A percentile compares a stretch with the other conserved stretches of the same genome.
phyloP scores from a whole-genome alignment of 1,140 invertebrate genomes.

The Goniozus legneri region DNA sequence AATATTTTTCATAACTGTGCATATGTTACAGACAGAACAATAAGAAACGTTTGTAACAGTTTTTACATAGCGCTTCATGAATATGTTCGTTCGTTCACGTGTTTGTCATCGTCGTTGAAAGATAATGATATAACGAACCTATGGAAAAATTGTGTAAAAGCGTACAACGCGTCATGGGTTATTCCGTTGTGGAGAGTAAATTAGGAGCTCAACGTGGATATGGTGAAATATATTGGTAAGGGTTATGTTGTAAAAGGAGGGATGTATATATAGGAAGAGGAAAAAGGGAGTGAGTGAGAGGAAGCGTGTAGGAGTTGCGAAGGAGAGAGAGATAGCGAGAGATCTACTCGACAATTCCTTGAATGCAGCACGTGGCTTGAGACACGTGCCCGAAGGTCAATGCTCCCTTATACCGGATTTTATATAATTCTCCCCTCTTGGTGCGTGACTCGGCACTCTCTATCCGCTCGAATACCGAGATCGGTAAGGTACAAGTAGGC shows the following conservation, averaged over 20 bases:
- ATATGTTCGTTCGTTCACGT: not conserved
- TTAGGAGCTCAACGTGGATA: not conserved
- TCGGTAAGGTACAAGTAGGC: not conserved
- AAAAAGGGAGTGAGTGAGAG: not conserved
- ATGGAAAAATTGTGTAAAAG: not conserved
- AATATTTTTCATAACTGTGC: too few species aligned
- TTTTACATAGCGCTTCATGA: not conserved
- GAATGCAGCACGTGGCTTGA: conserved; percentile 31
- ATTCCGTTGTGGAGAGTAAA: not conserved
- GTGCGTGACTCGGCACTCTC: not conserved
- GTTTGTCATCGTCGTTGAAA: not conserved
- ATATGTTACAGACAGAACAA: too few species aligned
- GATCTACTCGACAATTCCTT: conserved; percentile 16
- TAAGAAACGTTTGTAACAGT: too few species aligned
- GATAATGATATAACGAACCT: not conserved
- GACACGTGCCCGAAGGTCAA: conserved; percentile 39
- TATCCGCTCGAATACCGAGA: not conserved
- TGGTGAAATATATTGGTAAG: not conserved
- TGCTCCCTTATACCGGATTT: conserved; percentile 33
- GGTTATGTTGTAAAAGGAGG: too few species aligned
- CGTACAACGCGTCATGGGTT: not conserved
- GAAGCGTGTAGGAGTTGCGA: not conserved
- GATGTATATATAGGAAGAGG: not conserved
- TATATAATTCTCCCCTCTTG: conserved; percentile 23
- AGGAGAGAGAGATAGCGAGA: not conserved